A percentile compares a stretch with the other conserved stretches of the same genome.
Conservation (phyloP, 2,888 invertebrate species). For the Minunthozetes semirufus region DNA sequence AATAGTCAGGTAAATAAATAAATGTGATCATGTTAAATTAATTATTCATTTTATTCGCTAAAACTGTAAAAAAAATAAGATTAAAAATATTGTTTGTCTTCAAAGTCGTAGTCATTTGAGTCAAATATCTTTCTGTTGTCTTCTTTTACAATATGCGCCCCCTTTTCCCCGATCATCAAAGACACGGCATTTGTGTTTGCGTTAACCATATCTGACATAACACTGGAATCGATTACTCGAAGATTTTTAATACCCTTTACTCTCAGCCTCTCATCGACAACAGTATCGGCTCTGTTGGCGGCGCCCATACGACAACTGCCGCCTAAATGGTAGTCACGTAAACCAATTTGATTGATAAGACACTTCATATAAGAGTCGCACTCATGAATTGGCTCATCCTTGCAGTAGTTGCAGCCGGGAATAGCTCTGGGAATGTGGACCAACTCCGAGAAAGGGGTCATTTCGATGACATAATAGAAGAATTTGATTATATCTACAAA, state of each 20-base stretch:
- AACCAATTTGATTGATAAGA: not conserved
- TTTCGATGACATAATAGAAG: not conserved
- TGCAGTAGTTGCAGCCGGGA: slow-evolving; percentile 6
- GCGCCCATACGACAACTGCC: slow-evolving; percentile 26
- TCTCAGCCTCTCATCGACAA: slow-evolving; percentile 23
- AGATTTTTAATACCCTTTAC: slow-evolving; percentile 16
- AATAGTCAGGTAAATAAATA: too few species aligned
- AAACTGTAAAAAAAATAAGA: too few species aligned
- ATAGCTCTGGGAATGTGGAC: not conserved
- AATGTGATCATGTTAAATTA: too few species aligned
- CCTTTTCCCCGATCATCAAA: slow-evolving; percentile 34
- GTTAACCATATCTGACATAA: slow-evolving; percentile 23
- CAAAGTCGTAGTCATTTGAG: too few species aligned
- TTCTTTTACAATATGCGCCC: slow-evolving; percentile 22
- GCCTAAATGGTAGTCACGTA: too few species aligned
- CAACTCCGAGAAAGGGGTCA: not conserved
- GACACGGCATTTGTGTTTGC: not conserved
- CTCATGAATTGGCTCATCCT: not conserved
- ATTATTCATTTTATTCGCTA: too few species aligned
- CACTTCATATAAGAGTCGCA: slow-evolving; percentile 28
- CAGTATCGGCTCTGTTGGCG: not conserved
- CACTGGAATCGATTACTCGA: slow-evolving; percentile 30
- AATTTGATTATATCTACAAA: slow-evolving; percentile 14
- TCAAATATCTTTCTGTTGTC: not conserved
- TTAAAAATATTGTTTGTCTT: too few species aligned